These are phyloP conservation scores for Panagrolaimus sp. DNA, from an alignment of 1,140 invertebrate species.

Conservation along the genomic window DNA sequence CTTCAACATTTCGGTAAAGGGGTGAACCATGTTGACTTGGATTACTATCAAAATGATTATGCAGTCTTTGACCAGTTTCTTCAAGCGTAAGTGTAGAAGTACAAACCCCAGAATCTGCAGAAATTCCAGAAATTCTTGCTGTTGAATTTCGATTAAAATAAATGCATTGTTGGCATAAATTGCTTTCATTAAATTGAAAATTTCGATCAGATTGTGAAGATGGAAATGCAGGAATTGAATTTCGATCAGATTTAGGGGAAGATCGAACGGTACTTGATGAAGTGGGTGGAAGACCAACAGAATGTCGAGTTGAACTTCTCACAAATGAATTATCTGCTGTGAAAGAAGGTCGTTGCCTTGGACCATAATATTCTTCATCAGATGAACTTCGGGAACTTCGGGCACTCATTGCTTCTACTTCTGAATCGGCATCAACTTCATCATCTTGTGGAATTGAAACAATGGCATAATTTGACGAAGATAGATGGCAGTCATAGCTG, in stretches of 20 bases:
- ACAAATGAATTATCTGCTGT: no score
- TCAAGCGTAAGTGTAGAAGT: constrained; percentile 12
- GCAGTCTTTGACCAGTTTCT: not conserved
- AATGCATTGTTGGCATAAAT: constrained; percentile 18
- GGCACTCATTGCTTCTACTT: not conserved
- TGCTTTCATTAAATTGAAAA: not conserved
- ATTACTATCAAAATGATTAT: constrained; percentile 1
- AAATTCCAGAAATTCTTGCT: constrained; percentile 42
- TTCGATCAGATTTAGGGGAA: not conserved
- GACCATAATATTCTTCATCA: no score
- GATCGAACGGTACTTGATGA: not conserved
- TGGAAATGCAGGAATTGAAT: not conserved
- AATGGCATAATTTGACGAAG: no score
- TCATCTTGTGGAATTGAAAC: not conserved
- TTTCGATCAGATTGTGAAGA: not conserved
- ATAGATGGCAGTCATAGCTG: not conserved
- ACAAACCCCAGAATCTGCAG: constrained; percentile 38
- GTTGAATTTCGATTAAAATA: constrained; percentile 39
- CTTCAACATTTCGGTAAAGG: not conserved
- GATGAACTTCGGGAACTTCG: no score
- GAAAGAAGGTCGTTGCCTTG: no score
- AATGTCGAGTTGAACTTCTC: not conserved
- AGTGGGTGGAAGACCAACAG: not conserved
- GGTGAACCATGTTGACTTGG: constrained; percentile 5
- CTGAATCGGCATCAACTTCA: not conserved